These are phyloP conservation scores for Myiopsitta monachus DNA, from an alignment of 2,113 vertebrate genomes.

Conservation along the genomic window DNA sequence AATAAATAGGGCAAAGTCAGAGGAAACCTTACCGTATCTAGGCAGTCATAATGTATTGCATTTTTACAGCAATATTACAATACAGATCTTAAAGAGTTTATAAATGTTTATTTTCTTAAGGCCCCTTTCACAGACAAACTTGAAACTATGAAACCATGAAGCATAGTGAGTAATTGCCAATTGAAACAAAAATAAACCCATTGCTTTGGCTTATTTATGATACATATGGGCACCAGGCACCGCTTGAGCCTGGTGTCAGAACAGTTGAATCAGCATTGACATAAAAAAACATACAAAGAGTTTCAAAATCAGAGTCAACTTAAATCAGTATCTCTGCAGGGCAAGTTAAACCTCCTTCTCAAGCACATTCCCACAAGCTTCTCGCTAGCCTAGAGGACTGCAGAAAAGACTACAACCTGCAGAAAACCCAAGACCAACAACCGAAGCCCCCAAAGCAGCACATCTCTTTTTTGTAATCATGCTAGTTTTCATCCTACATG, in stretches of 20 bases:
- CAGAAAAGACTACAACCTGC: not conserved
- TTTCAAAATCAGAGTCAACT: not conserved
- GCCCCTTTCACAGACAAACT: not conserved
- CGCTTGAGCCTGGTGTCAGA: fast-evolving
- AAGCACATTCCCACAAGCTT: not conserved
- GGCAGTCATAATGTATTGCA: not conserved
- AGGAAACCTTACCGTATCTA: not conserved
- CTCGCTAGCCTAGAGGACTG: not conserved
- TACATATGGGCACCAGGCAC: not conserved
- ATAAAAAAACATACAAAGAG: not conserved
- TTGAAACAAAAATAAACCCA: not conserved
- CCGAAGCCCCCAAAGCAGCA: not conserved
- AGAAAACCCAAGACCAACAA: not conserved
- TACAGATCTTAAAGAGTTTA: not conserved
- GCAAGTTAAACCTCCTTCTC: not conserved
- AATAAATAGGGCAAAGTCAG: slow-evolving; percentile 45
- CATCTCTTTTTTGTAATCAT: not conserved
- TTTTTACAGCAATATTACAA: not conserved
- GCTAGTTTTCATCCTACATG: not conserved
- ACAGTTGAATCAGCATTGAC: not conserved
- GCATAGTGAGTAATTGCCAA: not conserved
- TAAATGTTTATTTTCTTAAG: not conserved
- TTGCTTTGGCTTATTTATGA: not conserved
- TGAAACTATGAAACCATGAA: not conserved
- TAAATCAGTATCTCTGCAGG: not conserved